These are phyloP conservation scores for Spilosoma lubricipeda DNA, from an alignment of 2,888 invertebrate genomes.

Conservation along the genomic window DNA sequence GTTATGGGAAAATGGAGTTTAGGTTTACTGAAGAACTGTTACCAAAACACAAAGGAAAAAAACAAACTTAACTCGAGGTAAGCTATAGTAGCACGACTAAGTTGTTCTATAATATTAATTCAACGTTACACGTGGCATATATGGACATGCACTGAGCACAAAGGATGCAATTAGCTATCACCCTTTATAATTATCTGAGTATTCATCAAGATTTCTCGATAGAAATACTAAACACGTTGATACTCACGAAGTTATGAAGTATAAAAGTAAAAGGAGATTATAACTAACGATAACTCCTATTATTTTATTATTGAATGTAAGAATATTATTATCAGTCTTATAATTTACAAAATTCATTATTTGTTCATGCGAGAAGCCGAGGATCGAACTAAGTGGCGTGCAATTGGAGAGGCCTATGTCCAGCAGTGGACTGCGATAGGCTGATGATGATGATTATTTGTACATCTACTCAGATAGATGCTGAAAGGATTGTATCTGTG, in stretches of 20 bases:
- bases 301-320: neutral
- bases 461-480: neutral
- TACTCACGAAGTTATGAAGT: neutral
- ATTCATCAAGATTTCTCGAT: slow-evolving; percentile 51
- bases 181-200: slow-evolving; percentile 59
- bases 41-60: too few species aligned
- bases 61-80: too few species aligned
- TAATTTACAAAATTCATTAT: too few species aligned
- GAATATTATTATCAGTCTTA: neutral
- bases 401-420: too few species aligned
- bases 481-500: neutral
- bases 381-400: too few species aligned
- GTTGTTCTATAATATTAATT: slow-evolving; percentile 29
- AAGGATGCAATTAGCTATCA: slow-evolving; percentile 66
- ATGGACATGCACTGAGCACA: slow-evolving; percentile 46
- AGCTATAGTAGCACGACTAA: too few species aligned
- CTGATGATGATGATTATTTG: too few species aligned
- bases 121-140: slow-evolving; percentile 50
- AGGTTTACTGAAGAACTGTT: neutral
- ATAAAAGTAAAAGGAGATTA: neutral
- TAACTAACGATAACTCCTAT: neutral
- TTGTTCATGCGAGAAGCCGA: too few species aligned
- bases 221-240: slow-evolving; percentile 10
- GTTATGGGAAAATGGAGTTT: neutral
- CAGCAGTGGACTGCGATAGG: too few species aligned